Evolutionary conservation across 2,797 vertebrate species (phyloP), one percentile per base, ranked within the genome.

Genomic region (Scomberomorus guttatus): DNA sequence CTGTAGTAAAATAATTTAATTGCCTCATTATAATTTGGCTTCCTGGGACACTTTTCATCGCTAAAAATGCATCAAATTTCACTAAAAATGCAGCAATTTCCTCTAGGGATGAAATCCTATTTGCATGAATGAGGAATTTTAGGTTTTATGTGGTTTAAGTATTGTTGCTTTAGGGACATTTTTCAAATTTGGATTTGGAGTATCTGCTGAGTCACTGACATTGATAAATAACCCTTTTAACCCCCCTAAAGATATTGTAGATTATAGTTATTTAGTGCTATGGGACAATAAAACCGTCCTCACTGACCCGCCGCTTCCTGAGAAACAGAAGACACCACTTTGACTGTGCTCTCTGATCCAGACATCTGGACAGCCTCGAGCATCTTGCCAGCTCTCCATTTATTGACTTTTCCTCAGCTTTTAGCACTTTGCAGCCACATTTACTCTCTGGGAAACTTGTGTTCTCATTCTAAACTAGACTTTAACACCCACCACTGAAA

Each of bases 321-420:
- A 46, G 55, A 18, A 65, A 62, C 71, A 52, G 67, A 0, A 58
- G 54, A 57, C 61, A n/a, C 72, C 20, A 39, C 77, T 75, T 15
- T 37, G 75, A 44, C 80, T 78, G 29, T 46, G 75, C 72, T 48
- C 70, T 79, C 55, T n/a, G 80, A 73, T 50, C 76, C 58, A 75
- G 86, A 81, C 87, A 78, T 83, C 65, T 79, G 83, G 71, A 80
- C 51, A 67, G 79, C 81, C 81, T 58, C 4, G 1, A 82, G 83
- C 78, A 4, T 72, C 76, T 82, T 69, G 73, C 71, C 79, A 82
- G 80, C 54, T 34, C 6, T 59, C 65, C 74, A 48, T 72, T 87
- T 89, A 87, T 75, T 77, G 79, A 83, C 80, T 79, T 68, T 42
- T 60, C 66, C 25, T 69, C 66, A 11, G 77, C 73, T 77, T 75